Conservation (phyloP, 53 echinoderm and acorn worm species). For the Actinopyga echinites region DNA sequence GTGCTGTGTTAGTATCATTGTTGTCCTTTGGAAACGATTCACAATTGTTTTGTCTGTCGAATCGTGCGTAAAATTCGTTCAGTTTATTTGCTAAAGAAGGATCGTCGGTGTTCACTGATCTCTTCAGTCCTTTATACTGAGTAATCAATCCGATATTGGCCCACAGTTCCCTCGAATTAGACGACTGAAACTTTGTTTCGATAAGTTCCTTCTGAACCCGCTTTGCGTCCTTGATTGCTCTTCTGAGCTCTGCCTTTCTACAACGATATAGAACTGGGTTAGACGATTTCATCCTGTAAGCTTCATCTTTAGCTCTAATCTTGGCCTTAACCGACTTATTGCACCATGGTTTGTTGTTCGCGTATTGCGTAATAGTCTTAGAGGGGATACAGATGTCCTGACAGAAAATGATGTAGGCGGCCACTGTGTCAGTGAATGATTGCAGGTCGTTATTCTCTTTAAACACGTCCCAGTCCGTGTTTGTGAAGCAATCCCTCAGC, state of each 20-base stretch:
- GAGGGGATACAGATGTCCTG: slow-evolving; percentile 48
- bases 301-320: slow-evolving; percentile 31
- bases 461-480: slow-evolving; percentile 50
- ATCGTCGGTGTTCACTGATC: background rate
- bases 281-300: slow-evolving; percentile 15
- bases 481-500: slow-evolving; percentile 41
- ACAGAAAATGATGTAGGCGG: slow-evolving; percentile 62
- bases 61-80: slow-evolving; percentile 43
- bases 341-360: slow-evolving; percentile 67
- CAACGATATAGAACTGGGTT: slow-evolving; percentile 20
- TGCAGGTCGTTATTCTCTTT: slow-evolving; percentile 1
- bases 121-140: slow-evolving; percentile 5
- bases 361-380: slow-evolving; percentile 40
- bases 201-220: slow-evolving; percentile 8
- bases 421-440: slow-evolving; percentile 31
- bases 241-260: slow-evolving; percentile 10
- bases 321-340: slow-evolving; percentile 38
- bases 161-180: slow-evolving; percentile 35
- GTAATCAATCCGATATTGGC: slow-evolving; percentile 35
- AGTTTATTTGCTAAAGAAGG: slow-evolving; percentile 5
- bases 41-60: slow-evolving; percentile 25
- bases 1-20: too few species aligned
- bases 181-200: slow-evolving; percentile 24
- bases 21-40: background rate
- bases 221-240: slow-evolving; percentile 36